phyloP scores from a whole-genome alignment of 2,888 invertebrate genomes.

The Allacma fusca region DNA sequence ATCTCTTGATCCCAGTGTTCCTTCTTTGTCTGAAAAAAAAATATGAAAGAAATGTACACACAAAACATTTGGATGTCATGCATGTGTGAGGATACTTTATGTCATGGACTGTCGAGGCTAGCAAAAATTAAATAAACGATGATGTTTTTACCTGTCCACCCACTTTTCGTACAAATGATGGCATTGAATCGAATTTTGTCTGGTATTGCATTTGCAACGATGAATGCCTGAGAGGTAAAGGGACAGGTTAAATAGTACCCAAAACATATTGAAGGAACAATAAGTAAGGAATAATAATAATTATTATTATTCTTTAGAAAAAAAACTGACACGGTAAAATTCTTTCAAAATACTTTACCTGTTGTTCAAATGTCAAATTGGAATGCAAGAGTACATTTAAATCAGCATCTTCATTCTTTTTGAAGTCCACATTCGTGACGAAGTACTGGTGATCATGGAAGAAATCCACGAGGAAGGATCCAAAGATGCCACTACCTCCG shows the following conservation, averaged over 20 bases:
- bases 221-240: constrained; percentile 33
- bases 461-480: constrained; percentile 34
- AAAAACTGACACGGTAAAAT: neutral
- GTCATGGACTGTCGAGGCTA: too few species aligned
- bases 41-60: too few species aligned
- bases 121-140: too few species aligned
- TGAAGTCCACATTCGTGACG: constrained; percentile 26
- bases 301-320: neutral
- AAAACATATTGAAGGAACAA: neutral
- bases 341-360: constrained; percentile 13
- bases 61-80: too few species aligned
- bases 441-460: constrained; percentile 31
- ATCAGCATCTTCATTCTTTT: constrained; percentile 33
- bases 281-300: neutral
- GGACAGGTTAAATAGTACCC: neutral
- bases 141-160: constrained; percentile 42
- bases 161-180: constrained; percentile 37
- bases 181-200: constrained; percentile 25
- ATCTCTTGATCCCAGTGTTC: constrained; percentile 23
- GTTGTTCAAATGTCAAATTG: constrained; percentile 38
- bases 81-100: too few species aligned
- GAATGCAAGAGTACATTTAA: constrained; percentile 28
- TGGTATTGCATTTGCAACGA: constrained; percentile 30
- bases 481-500: constrained; percentile 38
- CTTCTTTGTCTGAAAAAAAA: constrained; percentile 13